phyloP scores from a whole-genome alignment of 2,797 vertebrate genomes.

The Pelochelys cantorii region DNA sequence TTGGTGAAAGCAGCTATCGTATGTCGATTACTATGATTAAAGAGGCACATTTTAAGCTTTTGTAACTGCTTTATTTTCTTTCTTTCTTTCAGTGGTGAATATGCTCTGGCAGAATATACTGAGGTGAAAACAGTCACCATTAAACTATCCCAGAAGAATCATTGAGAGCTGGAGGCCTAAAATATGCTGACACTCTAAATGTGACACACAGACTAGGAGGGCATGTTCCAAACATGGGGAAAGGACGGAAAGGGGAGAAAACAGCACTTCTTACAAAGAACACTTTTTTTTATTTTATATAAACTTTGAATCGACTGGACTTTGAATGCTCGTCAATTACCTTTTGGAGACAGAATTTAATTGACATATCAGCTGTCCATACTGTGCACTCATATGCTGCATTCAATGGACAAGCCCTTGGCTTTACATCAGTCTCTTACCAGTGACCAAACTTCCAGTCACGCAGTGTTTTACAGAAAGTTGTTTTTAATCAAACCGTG shows the following conservation, averaged over 20 bases:
- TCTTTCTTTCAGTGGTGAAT: conserved; percentile 87
- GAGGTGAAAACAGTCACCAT: conserved; percentile 96
- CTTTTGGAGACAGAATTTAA: conserved; percentile 35
- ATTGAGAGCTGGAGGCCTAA: conserved; percentile 68
- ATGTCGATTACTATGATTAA: background rate
- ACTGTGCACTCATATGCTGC: background rate
- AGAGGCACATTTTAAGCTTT: background rate
- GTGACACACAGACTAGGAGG: conserved; percentile 50
- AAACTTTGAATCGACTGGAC: conserved; percentile 58
- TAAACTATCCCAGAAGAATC: conserved; percentile 87
- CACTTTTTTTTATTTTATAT: conserved; percentile 57
- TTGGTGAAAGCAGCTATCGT: background rate
- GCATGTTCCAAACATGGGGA: conserved; percentile 38
- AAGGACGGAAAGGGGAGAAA: conserved; percentile 45
- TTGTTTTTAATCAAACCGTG: conserved; percentile 36
- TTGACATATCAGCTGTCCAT: background rate
- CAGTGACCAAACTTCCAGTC: background rate
- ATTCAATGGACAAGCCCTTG: background rate
- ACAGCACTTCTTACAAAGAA: background rate
- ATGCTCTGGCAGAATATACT: conserved; percentile 91
- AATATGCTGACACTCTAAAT: conserved; percentile 71
- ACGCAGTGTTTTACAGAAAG: conserved; percentile 13
- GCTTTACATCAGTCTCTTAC: conserved; percentile 10
- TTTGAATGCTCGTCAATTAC: conserved; percentile 24
- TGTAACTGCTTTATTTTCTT: conserved; percentile 37